Conservation (phyloP, 2,113 vertebrate species). For the Peromyscus polionotus region DNA sequence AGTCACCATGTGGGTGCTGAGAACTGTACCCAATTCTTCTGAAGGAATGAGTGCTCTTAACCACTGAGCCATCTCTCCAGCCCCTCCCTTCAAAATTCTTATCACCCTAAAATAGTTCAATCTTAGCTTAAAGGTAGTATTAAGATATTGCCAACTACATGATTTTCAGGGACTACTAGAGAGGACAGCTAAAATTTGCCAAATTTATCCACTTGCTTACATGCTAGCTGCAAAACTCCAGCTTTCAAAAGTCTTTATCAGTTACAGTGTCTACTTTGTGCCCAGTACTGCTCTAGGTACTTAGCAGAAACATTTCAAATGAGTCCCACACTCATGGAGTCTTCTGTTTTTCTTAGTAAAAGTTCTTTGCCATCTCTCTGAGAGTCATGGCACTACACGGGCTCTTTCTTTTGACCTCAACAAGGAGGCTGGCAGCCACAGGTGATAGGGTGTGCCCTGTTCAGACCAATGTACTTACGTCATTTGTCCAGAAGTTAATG, state of each 20-base stretch:
- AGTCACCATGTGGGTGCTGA: not conserved
- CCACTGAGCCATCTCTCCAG: not conserved
- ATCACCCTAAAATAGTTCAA: not conserved
- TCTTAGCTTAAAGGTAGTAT: not conserved
- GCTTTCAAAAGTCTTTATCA: not conserved
- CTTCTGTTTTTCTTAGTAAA: not conserved
- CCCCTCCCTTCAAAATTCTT: not conserved
- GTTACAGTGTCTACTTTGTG: not conserved
- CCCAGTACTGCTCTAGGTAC: no score
- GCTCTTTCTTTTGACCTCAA: not conserved
- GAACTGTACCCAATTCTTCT: not conserved
- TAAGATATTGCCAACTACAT: not conserved
- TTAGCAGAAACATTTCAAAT: not conserved
- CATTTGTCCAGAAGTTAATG: conserved; percentile 86
- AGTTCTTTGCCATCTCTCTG: not conserved
- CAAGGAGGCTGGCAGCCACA: not conserved
- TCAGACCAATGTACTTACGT: conserved; percentile 84
- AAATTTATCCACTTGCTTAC: not conserved
- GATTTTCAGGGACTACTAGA: not conserved
- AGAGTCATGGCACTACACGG: not conserved
- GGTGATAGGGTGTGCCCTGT: no score
- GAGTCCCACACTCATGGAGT: not conserved
- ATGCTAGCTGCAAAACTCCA: not conserved
- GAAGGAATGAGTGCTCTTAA: not conserved
- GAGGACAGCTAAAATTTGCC: not conserved